Percentiles rank a stretch among this genome's conserved stretches.
These are phyloP conservation scores for Callospermophilus lateralis DNA, from an alignment of 2,113 vertebrate genomes.

Conservation along the genomic window DNA sequence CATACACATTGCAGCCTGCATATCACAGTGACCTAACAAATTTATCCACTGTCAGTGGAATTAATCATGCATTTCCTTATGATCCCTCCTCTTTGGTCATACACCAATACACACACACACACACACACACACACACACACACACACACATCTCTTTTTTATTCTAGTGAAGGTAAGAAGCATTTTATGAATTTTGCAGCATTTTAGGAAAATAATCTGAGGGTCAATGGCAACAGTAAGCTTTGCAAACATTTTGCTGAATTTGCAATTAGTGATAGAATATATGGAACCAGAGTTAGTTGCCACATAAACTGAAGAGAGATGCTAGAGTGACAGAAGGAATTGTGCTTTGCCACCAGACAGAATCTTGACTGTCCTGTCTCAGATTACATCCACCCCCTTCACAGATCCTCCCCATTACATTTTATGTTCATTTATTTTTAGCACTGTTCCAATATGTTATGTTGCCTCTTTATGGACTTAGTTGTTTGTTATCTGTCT, in stretches of 20 bases:
- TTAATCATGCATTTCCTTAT: background rate
- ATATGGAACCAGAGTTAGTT: background rate
- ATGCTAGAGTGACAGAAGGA: background rate
- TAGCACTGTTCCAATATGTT: background rate
- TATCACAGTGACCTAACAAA: background rate
- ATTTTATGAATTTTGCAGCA: background rate
- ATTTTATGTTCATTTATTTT: background rate
- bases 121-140: background rate
- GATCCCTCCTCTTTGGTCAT: background rate
- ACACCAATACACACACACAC: background rate
- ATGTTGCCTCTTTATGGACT: background rate
- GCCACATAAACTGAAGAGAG: background rate
- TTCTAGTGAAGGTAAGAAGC: background rate
- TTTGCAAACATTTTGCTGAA: background rate
- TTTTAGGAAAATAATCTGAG: background rate
- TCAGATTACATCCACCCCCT: background rate
- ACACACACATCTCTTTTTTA: background rate
- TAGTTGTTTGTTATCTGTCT: background rate
- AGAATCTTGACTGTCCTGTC: background rate
- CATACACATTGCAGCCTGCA: background rate
- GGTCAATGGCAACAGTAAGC: background rate
- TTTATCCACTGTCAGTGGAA: background rate
- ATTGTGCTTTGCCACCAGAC: background rate
- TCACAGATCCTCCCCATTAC: background rate
- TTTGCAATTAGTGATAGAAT: background rate